Conservation (phyloP, 2,888 invertebrate species). For the Mylabris sibirica region DNA sequence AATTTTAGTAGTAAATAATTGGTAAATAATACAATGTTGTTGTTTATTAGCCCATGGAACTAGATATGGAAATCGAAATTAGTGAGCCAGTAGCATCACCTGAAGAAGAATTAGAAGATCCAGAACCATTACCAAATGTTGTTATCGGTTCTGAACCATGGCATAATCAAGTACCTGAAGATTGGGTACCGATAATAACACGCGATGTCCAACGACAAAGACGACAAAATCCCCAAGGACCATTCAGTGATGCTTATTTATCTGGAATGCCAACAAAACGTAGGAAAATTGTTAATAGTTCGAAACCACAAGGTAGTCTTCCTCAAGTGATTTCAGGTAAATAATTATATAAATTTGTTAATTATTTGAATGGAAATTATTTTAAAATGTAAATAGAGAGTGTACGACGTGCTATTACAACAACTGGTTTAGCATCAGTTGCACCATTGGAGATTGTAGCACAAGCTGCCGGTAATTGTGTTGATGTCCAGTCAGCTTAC, state of each 20-base stretch:
- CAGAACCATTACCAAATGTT: conserved; percentile 63
- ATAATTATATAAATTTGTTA: conserved; percentile 20
- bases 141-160: conserved; percentile 67
- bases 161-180: conserved; percentile 71
- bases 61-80: conserved; percentile 53
- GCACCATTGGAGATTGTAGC: conserved; percentile 62
- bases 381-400: conserved; percentile 47
- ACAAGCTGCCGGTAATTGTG: conserved; percentile 62
- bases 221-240: conserved; percentile 64
- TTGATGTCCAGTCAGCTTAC: conserved; percentile 64
- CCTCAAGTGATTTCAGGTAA: conserved; percentile 60
- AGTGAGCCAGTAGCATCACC: conserved; percentile 41
- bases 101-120: conserved; percentile 43
- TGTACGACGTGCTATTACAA: conserved; percentile 62
- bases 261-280: conserved; percentile 90
- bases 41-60: conserved; percentile 64
- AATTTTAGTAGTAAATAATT: conserved; percentile 15
- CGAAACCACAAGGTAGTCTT: conserved; percentile 59
- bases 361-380: neutral
- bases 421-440: conserved; percentile 63
- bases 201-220: conserved; percentile 80
- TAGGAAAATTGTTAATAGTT: conserved; percentile 72
- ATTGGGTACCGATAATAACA: conserved; percentile 89
- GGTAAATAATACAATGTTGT: neutral
- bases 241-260: conserved; percentile 90